Evolutionary conservation across 1,140 invertebrate genomes (phyloP), one percentile per base, ranked within the genome.

Genomic region (Gonioctena quinquepunctata): DNA sequence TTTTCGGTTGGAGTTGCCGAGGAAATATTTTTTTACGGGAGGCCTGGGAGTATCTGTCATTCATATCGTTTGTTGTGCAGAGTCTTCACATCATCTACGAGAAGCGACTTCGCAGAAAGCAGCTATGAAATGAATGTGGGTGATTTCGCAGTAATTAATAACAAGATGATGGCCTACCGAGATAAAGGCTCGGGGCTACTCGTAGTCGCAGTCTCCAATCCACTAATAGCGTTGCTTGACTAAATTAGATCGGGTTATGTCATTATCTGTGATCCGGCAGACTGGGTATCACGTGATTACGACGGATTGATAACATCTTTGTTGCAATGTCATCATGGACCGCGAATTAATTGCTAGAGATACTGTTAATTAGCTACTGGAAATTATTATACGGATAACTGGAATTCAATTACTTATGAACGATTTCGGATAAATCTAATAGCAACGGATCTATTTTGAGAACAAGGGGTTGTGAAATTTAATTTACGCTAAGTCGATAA

Each of bases 241-340:
- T 72, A 72, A 73, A 73, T 73, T 73, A 73, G 71, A 73, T 73
- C 68, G 67, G 71, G 61, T 73, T 73, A 73, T 73, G 63, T 70
- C 71, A 73, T 73, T 73, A 73, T 73, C 71, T 70, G n/a, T 48
- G 49, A 69, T 70, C 62, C 71, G 52, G 61, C 63, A 49, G 68
- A 57, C 61, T 52, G 50, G 56, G 27, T 73, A 73, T 73, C 71
- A 70, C 66, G 68, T 70, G 71, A 73, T 73, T 73, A 73, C 67
- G 21, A 33, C 18, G 63, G 71, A 73, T 70, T 69, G 71, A 73
- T 73, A 73, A 73, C 68, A 73, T 73, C 71, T 73, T 70, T 73
- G 71, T 69, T 69, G 71, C 64, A 65, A 62, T 70, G 71, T 73
- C 68, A 61, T 70, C 71, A 59, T 70, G 57, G 68, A 70, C 71